Conservation (phyloP, 2,888 invertebrate genomes). For the Tetragonisca angustula region DNA sequence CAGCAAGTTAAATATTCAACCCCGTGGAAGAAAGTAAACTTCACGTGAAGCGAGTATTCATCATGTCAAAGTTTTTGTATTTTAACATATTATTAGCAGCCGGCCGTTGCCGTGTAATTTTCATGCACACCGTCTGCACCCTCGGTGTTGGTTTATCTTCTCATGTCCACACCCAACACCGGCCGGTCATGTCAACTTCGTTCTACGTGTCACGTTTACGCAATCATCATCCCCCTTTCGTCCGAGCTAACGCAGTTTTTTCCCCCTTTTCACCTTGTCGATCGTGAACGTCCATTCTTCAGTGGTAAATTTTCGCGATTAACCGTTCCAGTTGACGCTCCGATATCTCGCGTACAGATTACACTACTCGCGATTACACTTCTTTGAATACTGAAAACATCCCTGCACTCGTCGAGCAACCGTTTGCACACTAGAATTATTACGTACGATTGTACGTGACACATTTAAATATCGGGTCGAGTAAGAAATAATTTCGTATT, state of each 20-base stretch:
- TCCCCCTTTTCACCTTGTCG: conserved; percentile 20
- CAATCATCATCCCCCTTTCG: conserved; percentile 70
- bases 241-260: conserved; percentile 49
- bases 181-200: conserved; percentile 77
- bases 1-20: background rate
- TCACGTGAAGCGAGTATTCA: background rate
- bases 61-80: background rate
- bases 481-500: no score
- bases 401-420: no score
- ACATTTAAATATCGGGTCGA: no score
- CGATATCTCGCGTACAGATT: background rate
- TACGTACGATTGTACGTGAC: no score
- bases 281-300: conserved; percentile 51
- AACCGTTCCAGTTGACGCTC: conserved; percentile 22
- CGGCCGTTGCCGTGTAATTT: conserved; percentile 42
- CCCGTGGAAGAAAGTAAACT: background rate
- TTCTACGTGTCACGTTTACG: conserved; percentile 73
- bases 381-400: no score
- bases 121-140: conserved; percentile 42
- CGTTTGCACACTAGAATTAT: no score
- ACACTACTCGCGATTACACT: background rate
- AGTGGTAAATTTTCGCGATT: conserved; percentile 34
- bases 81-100: background rate
- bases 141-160: conserved; percentile 64
- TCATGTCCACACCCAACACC: conserved; percentile 75